Conservation (phyloP, 2,888 invertebrate species). For the Aleiodes testaceus region DNA sequence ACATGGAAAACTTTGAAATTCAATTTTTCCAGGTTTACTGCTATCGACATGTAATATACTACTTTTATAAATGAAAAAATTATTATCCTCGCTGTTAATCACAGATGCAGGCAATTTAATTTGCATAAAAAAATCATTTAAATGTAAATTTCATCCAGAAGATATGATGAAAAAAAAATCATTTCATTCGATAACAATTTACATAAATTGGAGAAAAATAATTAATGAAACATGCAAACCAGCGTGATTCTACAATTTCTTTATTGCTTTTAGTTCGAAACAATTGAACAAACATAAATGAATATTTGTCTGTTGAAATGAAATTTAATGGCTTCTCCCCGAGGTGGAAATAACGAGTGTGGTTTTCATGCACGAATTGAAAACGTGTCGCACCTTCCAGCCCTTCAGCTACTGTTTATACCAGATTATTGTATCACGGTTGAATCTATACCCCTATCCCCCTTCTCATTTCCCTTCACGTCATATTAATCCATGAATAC, state of each 20-base stretch:
- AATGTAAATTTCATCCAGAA: too few species aligned
- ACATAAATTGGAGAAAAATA: too few species aligned
- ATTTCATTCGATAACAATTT: not conserved
- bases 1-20: too few species aligned
- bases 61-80: too few species aligned
- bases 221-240: not conserved
- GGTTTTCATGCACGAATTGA: constrained; percentile 33
- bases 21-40: too few species aligned
- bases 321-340: constrained; percentile 33
- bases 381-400: constrained; percentile 10
- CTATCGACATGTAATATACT: too few species aligned
- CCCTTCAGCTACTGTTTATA: not conserved
- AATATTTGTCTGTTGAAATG: not conserved
- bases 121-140: too few species aligned
- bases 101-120: too few species aligned
- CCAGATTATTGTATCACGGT: constrained; percentile 13
- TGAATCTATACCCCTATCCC: not conserved
- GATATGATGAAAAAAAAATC: too few species aligned
- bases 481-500: constrained; percentile 27
- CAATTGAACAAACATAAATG: constrained; percentile 6
- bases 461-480: too few species aligned
- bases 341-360: constrained; percentile 9
- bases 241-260: not conserved
- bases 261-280: not conserved
- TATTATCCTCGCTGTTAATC: too few species aligned